Evolutionary conservation across 2,797 vertebrate species (phyloP).

Genomic region (Lithobates pipiens): DNA sequence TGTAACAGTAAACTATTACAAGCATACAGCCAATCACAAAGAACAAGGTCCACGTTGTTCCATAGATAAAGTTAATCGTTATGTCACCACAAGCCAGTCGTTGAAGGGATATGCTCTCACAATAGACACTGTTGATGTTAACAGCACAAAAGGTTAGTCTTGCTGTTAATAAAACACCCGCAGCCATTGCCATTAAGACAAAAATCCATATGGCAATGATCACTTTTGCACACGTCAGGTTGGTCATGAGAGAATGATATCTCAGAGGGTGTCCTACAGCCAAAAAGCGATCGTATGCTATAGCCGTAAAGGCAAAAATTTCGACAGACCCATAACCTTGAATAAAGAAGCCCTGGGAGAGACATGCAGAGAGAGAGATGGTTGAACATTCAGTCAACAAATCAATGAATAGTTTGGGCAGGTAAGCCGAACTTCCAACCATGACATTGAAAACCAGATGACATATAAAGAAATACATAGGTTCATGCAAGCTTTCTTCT

Average conservation of each 20-base stretch:
- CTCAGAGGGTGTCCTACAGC: background rate
- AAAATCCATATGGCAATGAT: background rate
- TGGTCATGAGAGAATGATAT: background rate
- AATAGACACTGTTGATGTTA: slow-evolving; percentile 10
- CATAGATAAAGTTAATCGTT: too few relatives aligned
- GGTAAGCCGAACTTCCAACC: background rate
- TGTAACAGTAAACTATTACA: too few relatives aligned
- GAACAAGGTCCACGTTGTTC: too few relatives aligned
- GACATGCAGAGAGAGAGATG: background rate
- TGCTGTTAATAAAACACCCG: background rate
- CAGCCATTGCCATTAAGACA: too few relatives aligned
- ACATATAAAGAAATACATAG: slow-evolving; percentile 26
- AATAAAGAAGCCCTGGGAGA: background rate
- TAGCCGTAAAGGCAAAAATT: background rate
- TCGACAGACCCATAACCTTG: background rate
- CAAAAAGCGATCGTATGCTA: background rate
- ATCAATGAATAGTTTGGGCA: background rate
- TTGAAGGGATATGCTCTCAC: slow-evolving; percentile 21
- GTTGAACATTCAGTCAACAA: background rate
- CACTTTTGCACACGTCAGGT: too few relatives aligned
- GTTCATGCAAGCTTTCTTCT: slow-evolving; percentile 23
- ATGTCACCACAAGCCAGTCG: background rate
- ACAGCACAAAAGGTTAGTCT: background rate
- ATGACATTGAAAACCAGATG: background rate
- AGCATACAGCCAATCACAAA: too few relatives aligned